A percentile compares a stretch with the other conserved stretches of the same genome.
Conservation (phyloP, 2,797 vertebrate genomes). For the Rhinatrema bivittatum region DNA sequence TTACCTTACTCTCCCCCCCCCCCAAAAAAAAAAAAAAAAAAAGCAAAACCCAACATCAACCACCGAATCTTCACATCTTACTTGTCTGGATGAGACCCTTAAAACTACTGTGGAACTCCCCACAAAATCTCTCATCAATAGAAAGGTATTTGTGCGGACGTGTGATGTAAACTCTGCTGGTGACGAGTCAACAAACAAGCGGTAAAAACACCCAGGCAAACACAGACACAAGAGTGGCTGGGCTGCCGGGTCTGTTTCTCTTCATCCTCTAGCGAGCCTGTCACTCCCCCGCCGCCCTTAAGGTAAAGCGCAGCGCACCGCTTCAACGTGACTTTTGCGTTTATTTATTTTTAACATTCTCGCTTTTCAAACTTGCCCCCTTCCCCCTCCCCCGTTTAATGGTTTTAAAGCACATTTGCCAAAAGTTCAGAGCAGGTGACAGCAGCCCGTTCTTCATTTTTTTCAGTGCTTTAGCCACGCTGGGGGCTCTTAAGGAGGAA, state of each 20-base stretch:
- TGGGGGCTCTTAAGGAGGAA: constrained; percentile 57
- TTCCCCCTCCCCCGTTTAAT: constrained; percentile 21
- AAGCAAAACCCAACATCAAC: no score
- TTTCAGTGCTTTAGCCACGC: constrained; percentile 54
- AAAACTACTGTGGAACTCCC: constrained; percentile 37
- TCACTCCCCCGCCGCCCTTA: no score
- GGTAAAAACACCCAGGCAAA: no score
- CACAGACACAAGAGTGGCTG: neutral
- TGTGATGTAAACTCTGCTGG: no score
- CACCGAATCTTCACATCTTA: constrained; percentile 35
- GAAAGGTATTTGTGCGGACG: constrained; percentile 38
- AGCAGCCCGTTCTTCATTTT: constrained; percentile 62
- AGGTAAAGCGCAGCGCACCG: no score
- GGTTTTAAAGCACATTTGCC: constrained; percentile 32
- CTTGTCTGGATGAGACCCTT: constrained; percentile 23
- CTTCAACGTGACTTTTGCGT: no score
- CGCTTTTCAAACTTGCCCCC: constrained; percentile 10
- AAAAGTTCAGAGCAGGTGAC: constrained; percentile 63
- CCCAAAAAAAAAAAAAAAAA: no score
- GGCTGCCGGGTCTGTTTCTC: no score
- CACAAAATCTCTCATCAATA: constrained; percentile 42
- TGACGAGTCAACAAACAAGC: no score
- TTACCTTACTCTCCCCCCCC: constrained; percentile 36
- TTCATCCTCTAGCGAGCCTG: no score
- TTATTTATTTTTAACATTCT: constrained; percentile 24